phyloP scores from a whole-genome alignment of 2,113 vertebrate genomes.

The Platysteira castanea region DNA sequence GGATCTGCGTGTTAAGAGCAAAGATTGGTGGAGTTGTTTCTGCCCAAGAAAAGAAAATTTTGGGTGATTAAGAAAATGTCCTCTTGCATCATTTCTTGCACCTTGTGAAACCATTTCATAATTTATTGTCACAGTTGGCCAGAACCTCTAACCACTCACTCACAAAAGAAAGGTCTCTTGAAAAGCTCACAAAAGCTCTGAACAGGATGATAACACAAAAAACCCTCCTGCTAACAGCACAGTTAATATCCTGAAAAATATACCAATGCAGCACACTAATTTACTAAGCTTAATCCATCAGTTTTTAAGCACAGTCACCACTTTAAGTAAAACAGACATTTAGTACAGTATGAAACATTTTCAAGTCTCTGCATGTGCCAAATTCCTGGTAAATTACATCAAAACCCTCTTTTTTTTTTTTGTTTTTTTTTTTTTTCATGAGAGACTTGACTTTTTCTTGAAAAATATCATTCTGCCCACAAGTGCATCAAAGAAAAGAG shows the following conservation, averaged over 20 bases:
- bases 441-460: neutral
- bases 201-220: neutral
- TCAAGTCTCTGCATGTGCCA: neutral
- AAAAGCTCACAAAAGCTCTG: neutral
- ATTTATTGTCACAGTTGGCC: neutral
- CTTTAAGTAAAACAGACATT: neutral
- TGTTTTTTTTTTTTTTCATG: fast-evolving
- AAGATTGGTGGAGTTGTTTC: neutral
- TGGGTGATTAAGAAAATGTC: neutral
- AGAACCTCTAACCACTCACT: neutral
- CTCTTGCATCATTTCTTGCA: neutral
- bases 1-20: neutral
- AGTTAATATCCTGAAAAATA: neutral
- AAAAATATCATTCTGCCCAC: constrained; percentile 8
- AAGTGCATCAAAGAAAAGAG: neutral
- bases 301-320: neutral
- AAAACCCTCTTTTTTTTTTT: neutral
- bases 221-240: neutral
- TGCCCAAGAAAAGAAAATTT: neutral
- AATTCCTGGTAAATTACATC: neutral
- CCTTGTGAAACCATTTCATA: neutral
- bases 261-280: neutral
- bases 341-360: neutral
- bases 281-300: neutral
- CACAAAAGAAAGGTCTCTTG: neutral